Conservation (phyloP, 2,888 invertebrate genomes). For the Cephus runcator region DNA sequence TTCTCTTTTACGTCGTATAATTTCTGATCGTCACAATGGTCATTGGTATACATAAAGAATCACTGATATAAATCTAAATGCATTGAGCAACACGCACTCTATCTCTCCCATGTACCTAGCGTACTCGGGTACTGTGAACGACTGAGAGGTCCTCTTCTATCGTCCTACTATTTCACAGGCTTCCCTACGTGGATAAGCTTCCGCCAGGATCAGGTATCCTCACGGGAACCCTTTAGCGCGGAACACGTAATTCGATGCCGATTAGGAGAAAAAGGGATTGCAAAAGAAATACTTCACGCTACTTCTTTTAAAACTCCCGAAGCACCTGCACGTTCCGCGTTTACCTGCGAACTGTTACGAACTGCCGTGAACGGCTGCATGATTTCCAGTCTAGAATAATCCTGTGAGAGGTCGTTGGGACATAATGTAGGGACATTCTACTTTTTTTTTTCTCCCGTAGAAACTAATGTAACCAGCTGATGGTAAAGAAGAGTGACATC, state of each 20-base stretch:
- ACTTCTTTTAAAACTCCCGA: neutral
- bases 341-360: slow-evolving; percentile 18
- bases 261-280: neutral
- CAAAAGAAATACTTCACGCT: neutral
- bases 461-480: neutral
- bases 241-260: slow-evolving; percentile 1
- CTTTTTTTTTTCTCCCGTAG: neutral
- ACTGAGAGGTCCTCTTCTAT: neutral
- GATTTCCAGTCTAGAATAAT: neutral
- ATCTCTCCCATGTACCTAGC: neutral
- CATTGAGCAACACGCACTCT: neutral
- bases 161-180: neutral
- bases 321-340: neutral
- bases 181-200: neutral
- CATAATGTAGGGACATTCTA: slow-evolving; percentile 2
- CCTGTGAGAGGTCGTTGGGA: neutral
- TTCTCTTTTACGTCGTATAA: neutral
- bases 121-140: neutral
- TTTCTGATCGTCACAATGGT: neutral
- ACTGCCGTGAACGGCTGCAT: neutral
- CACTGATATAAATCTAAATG: neutral
- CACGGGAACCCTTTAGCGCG: neutral
- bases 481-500: neutral
- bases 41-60: neutral
- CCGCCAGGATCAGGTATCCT: neutral